Conservation (phyloP, 2,113 vertebrate genomes). For the Corythornis madagascariensis region DNA sequence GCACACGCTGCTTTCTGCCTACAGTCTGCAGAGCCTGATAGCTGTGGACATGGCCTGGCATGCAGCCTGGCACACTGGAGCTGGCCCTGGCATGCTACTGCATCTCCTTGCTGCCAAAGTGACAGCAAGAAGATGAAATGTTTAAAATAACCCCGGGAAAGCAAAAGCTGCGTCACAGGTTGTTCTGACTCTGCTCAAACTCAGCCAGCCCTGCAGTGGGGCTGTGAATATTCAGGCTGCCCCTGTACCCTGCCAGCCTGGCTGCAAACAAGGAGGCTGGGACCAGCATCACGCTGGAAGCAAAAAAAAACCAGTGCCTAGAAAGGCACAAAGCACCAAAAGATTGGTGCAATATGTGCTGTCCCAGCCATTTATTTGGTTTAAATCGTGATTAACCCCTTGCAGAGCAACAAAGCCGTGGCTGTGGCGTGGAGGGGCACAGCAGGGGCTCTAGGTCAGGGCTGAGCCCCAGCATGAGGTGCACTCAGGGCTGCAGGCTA, state of each 20-base stretch:
- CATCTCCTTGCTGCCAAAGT: neutral
- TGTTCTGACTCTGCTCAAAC: neutral
- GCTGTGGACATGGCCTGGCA: neutral
- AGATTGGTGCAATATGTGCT: accelerated
- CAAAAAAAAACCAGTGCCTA: neutral
- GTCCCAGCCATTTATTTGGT: neutral
- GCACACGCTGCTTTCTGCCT: neutral
- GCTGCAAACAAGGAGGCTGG: neutral
- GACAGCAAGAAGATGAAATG: neutral
- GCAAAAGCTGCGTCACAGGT: neutral
- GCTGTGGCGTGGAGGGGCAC: accelerated
- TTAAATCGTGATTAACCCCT: neutral
- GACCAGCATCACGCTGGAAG: neutral
- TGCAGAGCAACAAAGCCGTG: neutral
- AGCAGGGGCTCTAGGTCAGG: neutral
- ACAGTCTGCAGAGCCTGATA: neutral
- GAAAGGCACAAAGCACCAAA: neutral
- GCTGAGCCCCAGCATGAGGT: neutral
- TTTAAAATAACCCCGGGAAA: neutral
- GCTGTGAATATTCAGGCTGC: neutral
- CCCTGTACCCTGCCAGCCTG: neutral
- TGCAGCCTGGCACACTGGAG: neutral
- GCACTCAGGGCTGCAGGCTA: neutral
- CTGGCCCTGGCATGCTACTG: neutral
- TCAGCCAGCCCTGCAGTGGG: neutral